Percentiles rank a stretch among this genome's conserved stretches.
These are phyloP conservation scores for Ptychochromis oligacanthus DNA, from an alignment of 2,113 vertebrate species.

Conservation along the genomic window DNA sequence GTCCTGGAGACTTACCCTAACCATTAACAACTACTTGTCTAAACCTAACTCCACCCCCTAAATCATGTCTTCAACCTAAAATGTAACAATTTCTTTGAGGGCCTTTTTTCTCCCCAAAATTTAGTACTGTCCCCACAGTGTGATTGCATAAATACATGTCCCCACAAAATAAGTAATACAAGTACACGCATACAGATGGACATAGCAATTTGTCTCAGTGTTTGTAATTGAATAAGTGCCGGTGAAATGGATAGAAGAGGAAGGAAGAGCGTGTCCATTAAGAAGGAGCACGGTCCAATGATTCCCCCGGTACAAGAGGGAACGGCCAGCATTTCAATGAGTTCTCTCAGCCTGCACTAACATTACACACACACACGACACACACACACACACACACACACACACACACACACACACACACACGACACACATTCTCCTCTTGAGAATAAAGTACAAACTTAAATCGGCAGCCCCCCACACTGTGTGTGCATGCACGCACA, in stretches of 20 bases:
- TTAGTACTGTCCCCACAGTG: neutral
- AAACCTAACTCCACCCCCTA: neutral
- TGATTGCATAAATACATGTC: neutral
- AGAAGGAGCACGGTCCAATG: neutral
- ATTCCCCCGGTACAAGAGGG: neutral
- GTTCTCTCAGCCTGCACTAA: neutral
- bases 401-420: neutral
- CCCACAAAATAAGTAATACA: neutral
- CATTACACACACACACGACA: neutral
- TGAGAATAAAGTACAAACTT: neutral
- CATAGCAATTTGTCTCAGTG: neutral
- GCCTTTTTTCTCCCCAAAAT: rapidly evolving
- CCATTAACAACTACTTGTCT: neutral
- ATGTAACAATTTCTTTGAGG: neutral
- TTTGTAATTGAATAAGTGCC: conserved; percentile 10
- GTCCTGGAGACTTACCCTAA: neutral
- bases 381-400: neutral
- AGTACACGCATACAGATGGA: neutral
- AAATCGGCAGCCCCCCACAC: neutral
- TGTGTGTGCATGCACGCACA: neutral
- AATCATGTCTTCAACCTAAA: neutral
- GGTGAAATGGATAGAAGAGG: neutral
- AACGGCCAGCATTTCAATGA: conserved; percentile 31
- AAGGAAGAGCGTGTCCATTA: conserved; percentile 10
- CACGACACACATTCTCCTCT: neutral